Conservation (phyloP, 2,888 invertebrate genomes). For the Mesochorus sp. region DNA sequence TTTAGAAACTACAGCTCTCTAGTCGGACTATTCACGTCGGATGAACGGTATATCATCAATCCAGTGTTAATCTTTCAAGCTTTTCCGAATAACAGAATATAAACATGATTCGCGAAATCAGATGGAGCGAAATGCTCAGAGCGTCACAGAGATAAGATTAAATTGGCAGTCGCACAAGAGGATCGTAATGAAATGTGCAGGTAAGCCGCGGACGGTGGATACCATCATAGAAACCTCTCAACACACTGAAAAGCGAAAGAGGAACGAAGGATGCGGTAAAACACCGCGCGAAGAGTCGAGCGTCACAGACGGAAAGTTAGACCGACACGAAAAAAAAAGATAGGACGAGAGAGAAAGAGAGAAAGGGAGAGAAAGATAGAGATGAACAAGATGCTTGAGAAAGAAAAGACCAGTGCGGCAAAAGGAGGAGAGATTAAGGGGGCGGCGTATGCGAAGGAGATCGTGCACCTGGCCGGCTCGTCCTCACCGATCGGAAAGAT, state of each 20-base stretch:
- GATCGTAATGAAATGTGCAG: not conserved
- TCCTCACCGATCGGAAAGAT: constrained; percentile 68
- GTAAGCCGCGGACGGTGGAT: not conserved
- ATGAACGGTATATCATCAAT: not conserved
- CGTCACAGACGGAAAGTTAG: too few species aligned
- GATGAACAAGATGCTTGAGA: constrained; percentile 9
- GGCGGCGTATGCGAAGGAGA: constrained; percentile 59
- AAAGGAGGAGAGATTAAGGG: constrained; percentile 54
- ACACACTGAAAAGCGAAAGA: not conserved
- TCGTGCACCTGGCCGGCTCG: constrained; percentile 62
- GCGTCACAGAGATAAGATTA: constrained; percentile 28
- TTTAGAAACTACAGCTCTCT: too few species aligned
- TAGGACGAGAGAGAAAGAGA: too few species aligned
- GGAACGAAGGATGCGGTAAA: constrained; percentile 8
- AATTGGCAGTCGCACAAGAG: constrained; percentile 46
- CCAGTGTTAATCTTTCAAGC: not conserved
- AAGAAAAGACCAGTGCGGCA: constrained; percentile 21
- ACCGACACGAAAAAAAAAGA: too few species aligned
- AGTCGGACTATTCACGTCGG: not conserved
- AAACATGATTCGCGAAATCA: constrained; percentile 28
- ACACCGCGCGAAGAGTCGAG: not conserved
- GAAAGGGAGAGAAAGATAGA: not conserved
- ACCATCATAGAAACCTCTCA: not conserved
- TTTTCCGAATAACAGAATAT: constrained; percentile 4
- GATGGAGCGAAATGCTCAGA: not conserved